Base-by-base conservation (phyloP, 1,140 invertebrate genomes). In the Leucophenga varia region DNA sequence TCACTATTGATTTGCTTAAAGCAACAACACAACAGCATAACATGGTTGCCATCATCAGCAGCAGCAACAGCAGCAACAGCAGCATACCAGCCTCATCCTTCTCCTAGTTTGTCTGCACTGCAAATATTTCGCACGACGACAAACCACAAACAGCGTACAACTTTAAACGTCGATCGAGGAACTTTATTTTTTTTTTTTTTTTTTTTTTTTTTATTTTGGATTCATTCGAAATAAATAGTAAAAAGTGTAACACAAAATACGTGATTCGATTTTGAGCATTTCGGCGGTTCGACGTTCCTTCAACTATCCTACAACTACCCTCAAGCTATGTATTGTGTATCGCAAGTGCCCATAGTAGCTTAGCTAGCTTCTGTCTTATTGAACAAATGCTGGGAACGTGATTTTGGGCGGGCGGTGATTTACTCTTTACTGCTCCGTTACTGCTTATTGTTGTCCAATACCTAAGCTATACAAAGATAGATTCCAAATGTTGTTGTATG, bases 171-270 rank as follows among this genome's bases (percentile, higher is more conserved):
- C n/a, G n/a, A n/a, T n/a, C n/a, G n/a, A n/a, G n/a, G n/a, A n/a
- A n/a, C n/a, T n/a, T n/a, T 37, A 32, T 45, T 25, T 25, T 25
- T 25, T 25, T 10, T 25, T 25, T 10, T 25, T 10, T 25, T 25
- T 25, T 25, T 25, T 25, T 25, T 25, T 25, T 25, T 5, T 25
- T n/a, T n/a, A n/a, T n/a, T n/a, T n/a, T n/a, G n/a, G n/a, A n/a
- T n/a, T n/a, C n/a, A n/a, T n/a, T n/a, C n/a, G 22, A 25, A 25
- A 25, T 25, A 25, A 25, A 25, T 25, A 25, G 22, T 25, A 25
- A 59, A 56, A 67, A 67, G 48, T 67, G 59, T 67, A 67, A 67
- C 63, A 67, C 63, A 67, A 67, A 67, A 67, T 67, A 65, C 63
- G 63, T 67, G 63, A 67, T 43, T 67, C 59, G 63, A 63, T 59